Evolutionary conservation across 1,140 invertebrate genomes (phyloP).

Genomic region (Sweltsa coloradensis): DNA sequence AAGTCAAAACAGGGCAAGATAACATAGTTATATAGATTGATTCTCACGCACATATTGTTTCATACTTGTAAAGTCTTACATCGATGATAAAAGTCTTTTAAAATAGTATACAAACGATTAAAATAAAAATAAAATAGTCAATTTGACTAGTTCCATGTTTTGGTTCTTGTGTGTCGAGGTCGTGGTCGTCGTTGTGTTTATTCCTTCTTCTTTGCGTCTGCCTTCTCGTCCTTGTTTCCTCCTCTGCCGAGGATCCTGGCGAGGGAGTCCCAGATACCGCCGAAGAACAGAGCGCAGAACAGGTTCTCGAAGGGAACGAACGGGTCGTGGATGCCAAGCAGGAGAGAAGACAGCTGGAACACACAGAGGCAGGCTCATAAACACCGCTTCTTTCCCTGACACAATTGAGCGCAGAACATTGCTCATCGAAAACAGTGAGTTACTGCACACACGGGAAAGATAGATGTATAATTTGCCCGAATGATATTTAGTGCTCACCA

Average conservation of each 20-base stretch:
- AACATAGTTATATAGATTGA: no score
- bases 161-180: not conserved
- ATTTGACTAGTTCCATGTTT: not conserved
- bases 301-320: conserved; percentile 98
- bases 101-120: not conserved
- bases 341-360: conserved; percentile 74
- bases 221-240: conserved; percentile 58
- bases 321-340: conserved; percentile 95
- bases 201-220: conserved; percentile 71
- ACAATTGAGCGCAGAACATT: no score
- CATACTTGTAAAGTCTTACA: no score
- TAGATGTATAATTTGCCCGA: no score
- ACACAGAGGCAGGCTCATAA: not conserved
- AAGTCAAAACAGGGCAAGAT: no score
- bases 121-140: not conserved
- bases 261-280: conserved; percentile 95
- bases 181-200: conserved; percentile 23
- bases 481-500: no score
- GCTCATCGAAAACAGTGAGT: no score
- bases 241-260: conserved; percentile 68
- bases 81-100: no score
- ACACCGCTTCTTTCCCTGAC: no score
- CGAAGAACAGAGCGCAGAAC: conserved; percentile 92
- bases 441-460: no score
- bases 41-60: no score